phyloP scores from a whole-genome alignment of 2,888 invertebrate genomes.

The Onchidella celtica region DNA sequence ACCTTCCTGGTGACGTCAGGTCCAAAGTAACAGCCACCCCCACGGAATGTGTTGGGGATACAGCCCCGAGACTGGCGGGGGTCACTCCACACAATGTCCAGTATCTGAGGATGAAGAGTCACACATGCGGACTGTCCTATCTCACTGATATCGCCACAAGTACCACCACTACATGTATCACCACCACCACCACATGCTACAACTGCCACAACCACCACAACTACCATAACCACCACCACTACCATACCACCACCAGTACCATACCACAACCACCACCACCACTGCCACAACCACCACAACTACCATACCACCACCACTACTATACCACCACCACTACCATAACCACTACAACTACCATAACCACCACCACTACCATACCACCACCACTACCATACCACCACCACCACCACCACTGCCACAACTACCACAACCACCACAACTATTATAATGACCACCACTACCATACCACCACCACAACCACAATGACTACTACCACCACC shows the following conservation, averaged over 20 bases:
- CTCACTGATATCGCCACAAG: neutral
- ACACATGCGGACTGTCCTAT: neutral
- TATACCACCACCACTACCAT: too few species aligned
- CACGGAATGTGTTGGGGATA: conserved; percentile 85
- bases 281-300: neutral
- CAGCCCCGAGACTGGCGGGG: conserved; percentile 83
- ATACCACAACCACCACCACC: neutral
- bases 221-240: neutral
- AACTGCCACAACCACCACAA: neutral
- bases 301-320: too few species aligned
- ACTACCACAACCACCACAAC: neutral
- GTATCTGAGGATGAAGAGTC: conserved; percentile 84
- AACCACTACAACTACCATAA: too few species aligned
- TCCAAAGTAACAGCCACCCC: conserved; percentile 96
- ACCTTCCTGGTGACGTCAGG: conserved; percentile 92
- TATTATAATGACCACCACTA: too few species aligned
- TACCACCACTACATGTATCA: neutral
- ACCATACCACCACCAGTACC: neutral
- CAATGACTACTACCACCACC: neutral
- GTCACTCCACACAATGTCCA: conserved; percentile 96
- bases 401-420: conserved; percentile 6
- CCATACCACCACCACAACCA: conserved; percentile 1
- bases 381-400: too few species aligned
- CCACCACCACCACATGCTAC: neutral
- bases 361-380: too few species aligned